phyloP scores from a whole-genome alignment of 2,797 vertebrate species.

The Danio albolineatus region DNA sequence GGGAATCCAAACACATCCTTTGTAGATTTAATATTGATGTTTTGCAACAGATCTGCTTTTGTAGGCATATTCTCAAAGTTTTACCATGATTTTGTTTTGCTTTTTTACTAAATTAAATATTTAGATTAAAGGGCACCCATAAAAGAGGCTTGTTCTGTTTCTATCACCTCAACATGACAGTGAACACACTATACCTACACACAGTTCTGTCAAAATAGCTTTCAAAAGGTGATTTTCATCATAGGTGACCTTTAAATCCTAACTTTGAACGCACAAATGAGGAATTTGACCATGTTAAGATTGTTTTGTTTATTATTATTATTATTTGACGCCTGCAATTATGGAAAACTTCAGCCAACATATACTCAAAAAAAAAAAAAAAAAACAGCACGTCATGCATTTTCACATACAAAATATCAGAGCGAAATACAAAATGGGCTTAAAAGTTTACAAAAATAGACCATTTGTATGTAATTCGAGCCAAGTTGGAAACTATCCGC shows the following conservation, averaged over 20 bases:
- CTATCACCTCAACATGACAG: too few species aligned
- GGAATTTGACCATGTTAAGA: too few species aligned
- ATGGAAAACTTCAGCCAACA: conserved; percentile 54
- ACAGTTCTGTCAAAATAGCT: too few species aligned
- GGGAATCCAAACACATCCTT: too few species aligned
- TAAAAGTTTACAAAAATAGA: conserved; percentile 80
- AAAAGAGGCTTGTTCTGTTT: too few species aligned
- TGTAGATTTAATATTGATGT: conserved; percentile 73
- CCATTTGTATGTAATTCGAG: conserved; percentile 71
- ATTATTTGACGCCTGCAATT: conserved; percentile 57
- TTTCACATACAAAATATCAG: conserved; percentile 65
- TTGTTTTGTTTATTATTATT: neutral
- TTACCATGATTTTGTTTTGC: too few species aligned
- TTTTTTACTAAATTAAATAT: too few species aligned
- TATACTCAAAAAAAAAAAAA: conserved; percentile 51
- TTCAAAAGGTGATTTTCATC: too few species aligned
- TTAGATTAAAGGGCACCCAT: too few species aligned
- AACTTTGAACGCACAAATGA: too few species aligned
- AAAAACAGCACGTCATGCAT: conserved; percentile 60
- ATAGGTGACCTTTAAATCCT: too few species aligned
- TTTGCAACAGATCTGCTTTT: conserved; percentile 42
- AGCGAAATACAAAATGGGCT: conserved; percentile 67
- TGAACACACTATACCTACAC: too few species aligned
- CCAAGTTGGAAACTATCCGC: conserved; percentile 61
- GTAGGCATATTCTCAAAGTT: conserved; percentile 14